Base-by-base conservation (phyloP, 2,113 vertebrate species). In the Leptobrachium ailaonicum region DNA sequence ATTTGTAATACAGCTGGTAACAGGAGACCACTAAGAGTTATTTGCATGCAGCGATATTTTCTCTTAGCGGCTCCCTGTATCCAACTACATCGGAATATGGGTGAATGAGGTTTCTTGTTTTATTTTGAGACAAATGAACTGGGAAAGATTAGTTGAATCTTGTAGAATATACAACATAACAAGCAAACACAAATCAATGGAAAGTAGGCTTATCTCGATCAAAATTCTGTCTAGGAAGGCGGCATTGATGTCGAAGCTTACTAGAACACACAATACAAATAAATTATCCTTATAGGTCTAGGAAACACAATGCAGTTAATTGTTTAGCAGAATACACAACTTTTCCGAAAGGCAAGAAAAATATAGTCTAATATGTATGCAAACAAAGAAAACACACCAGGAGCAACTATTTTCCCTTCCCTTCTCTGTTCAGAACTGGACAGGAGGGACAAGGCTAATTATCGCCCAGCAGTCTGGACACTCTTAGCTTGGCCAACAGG, bases 381-480 rank as follows among this genome's bases (percentile, higher is more conserved):
- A 73, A 54, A 73, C 77, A 80, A 80, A 80, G 62, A 80, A 80
- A 73, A 69, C 50, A 73, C 71, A 73, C 42, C 9, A 60, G 71
- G 60, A 80, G 62, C 70, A 56, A 45, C 70, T 72, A 73, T 58
- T 69, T 73, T n/a, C 67, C 47, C 71, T 73, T 66, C 71, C 77
- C 53, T 62, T 58, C 71, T 12, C 77, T 80, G 63, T 80, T 73
- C 77, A 43, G 50, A 72, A 53, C 70, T 80, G 41, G 41, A 43
- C 62, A 54, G 47, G 54, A 66, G 70, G 63, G 72, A 66, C 47
- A 40, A 71, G 70, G 20, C 77, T 6, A 68, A n/a, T 68, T 32
- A 66, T 42, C 73, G 47, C 77, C 62, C 63, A 63, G 44, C 66
- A 73, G 77, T 80, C 77, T 80, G 77, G 60, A 73, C 56, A 11